These are phyloP conservation scores for Sphenopsis melanotis DNA, from an alignment of 2,797 vertebrate genomes.

Conservation along the genomic window DNA sequence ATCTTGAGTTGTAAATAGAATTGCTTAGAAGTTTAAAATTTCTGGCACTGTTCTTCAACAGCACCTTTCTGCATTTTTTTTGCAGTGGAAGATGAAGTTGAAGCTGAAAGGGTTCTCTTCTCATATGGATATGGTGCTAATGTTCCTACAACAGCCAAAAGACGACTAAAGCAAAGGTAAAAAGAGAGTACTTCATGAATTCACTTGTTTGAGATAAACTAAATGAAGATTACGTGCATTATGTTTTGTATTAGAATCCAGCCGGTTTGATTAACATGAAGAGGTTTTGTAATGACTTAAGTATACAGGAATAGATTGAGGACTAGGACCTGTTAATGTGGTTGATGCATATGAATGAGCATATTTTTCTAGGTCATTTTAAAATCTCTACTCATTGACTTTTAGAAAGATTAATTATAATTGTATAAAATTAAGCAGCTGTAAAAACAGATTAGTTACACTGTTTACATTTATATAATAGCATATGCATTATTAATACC, in stretches of 20 bases:
- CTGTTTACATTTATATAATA: neutral
- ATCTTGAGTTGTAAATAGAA: neutral
- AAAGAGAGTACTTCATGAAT: neutral
- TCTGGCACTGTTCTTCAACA: neutral
- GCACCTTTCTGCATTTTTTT: slow-evolving; percentile 18
- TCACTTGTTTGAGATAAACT: neutral
- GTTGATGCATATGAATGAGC: neutral
- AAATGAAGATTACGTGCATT: neutral
- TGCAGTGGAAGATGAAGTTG: slow-evolving; percentile 91
- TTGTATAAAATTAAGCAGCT: neutral
- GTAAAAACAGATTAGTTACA: neutral
- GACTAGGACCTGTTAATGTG: neutral
- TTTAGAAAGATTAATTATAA: neutral
- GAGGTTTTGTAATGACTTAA: neutral
- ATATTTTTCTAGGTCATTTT: neutral
- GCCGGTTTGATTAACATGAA: neutral
- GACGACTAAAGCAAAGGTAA: slow-evolving; percentile 94
- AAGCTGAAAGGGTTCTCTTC: slow-evolving; percentile 94
- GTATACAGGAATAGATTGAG: neutral
- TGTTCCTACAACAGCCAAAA: slow-evolving; percentile 93
- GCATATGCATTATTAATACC: neutral
- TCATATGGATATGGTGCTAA: slow-evolving; percentile 97
- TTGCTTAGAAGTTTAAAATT: neutral
- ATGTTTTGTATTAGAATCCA: slow-evolving; percentile 16
- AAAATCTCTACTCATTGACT: neutral